Evolutionary conservation across 2,113 vertebrate genomes (phyloP), one percentile per base, ranked within the genome.

Genomic region (Nibea coibor): DNA sequence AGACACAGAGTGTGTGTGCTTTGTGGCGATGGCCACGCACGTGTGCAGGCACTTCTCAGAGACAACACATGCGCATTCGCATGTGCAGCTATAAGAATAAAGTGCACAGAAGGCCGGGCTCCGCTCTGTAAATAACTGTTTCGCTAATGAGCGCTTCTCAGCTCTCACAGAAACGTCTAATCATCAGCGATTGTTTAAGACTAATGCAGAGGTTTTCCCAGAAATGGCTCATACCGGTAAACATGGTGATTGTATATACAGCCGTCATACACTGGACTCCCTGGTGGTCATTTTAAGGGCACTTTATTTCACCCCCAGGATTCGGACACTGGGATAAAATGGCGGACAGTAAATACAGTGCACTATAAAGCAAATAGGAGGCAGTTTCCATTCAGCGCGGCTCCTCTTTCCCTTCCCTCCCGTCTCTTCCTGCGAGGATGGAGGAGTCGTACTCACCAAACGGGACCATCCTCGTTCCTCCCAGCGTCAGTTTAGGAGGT

Each of bases 1-100:
- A 65, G 47, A 64, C 20, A 17, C 12, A 2, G 19, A 45, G 64
- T 42, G 50, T 42, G 54, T 45, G 24, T 17, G 50, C 57, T 62
- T 26, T 61, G 45, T 17, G 10, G 73, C 28, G 26, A 16, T 17
- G 57, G 42, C 22, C 10, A 58, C 39, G 54, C 15, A 2, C 16
- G 5, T 70, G 59, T 61, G 43, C 35, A 65, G 47, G 24, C 58
- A 51, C 45, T 63, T 72, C 16, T 63, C 47, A 28, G 39, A 62
- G 19, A 31, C n/a, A 68, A 19, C 5, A 31, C 35, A 35, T 26
- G 43, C 28, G 43, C 43, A 42, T 66, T 66, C 24, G 67, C 35
- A 54, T 54, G 50, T 64, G 51, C 48, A 24, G 35, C 54, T 14
- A 26, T 50, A n/a, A 39, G 57, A 24, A 59, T 39, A 31, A 35